Evolutionary conservation across 1,140 invertebrate species (phyloP), one percentile per base, ranked within the genome.

Genomic region (Myzus persicae): DNA sequence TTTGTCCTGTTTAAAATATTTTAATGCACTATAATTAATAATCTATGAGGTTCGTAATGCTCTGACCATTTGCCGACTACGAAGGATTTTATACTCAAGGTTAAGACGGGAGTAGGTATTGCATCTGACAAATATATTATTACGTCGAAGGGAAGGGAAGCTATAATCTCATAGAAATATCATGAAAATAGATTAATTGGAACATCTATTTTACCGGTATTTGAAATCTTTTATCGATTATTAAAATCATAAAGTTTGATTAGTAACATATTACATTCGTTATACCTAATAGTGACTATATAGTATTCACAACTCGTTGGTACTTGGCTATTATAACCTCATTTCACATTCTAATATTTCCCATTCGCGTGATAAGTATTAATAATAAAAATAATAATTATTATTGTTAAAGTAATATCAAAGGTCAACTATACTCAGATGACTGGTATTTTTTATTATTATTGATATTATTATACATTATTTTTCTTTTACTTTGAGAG

Each of bases 381-480:
- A 46, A 88, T 88, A 48, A 31, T 26, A 44, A 44, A 42, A 85
- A 44, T 31, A 26, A 44, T 84, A 40, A 84, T 82, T 36, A n/a
- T 76, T 18, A 67, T 85, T 85, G 31, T 88, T 88, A 48, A 46
- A 88, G 42, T 44, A 90, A 40, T 90, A 59, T 59, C 36, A 40
- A 90, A 90, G 51, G 48, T 90, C 88, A 90, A 22, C 36, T 90
- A 40, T 54, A 54, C 40, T 18, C 18, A 88, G 44, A 51, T 38
- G 87, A 36, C 36, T 89, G 85, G 46, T 89, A 51, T 40, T 59
- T 51, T 90, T 40, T 59, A 89, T 40, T 18, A 36, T 90, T 89
- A 11, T 54, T n/a, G n/a, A 11, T 51, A 51, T 51, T 22, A n/a
- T n/a, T n/a, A n/a, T n/a, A n/a, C n/a, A n/a, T 22, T 6, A 24